These are phyloP conservation scores for Dichetophora obliterata DNA, from an alignment of 2,888 invertebrate species.

Conservation along the genomic window DNA sequence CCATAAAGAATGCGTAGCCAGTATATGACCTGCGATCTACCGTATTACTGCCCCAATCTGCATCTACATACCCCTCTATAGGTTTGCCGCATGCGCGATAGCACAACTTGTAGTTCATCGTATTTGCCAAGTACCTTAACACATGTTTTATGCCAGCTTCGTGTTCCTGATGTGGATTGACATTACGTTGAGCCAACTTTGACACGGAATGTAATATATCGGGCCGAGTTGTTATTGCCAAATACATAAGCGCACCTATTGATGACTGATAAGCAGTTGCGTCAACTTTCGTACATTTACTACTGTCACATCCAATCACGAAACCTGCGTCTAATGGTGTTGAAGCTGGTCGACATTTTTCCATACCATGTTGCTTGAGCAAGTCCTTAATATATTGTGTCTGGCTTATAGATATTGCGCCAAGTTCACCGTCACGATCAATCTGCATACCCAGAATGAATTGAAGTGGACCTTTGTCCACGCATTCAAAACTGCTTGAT, in stretches of 20 bases:
- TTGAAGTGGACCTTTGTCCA: slow-evolving; percentile 38
- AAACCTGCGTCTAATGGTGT: too few species aligned
- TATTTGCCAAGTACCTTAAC: not conserved
- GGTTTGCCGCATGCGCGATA: slow-evolving; percentile 25
- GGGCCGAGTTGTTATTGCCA: slow-evolving; percentile 33
- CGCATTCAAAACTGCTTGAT: slow-evolving; percentile 34
- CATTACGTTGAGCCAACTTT: slow-evolving; percentile 37
- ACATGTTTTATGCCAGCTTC: slow-evolving; percentile 4
- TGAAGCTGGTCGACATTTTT: too few species aligned
- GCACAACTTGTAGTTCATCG: slow-evolving; percentile 10
- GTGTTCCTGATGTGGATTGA: too few species aligned
- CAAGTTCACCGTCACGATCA: slow-evolving; percentile 37
- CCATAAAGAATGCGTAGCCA: slow-evolving; percentile 26
- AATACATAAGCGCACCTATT: slow-evolving; percentile 35
- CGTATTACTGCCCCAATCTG: slow-evolving; percentile 37
- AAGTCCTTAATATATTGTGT: slow-evolving; percentile 29
- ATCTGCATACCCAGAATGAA: slow-evolving; percentile 44
- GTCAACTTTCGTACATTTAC: slow-evolving; percentile 6
- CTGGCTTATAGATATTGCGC: slow-evolving; percentile 28
- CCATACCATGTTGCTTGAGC: slow-evolving; percentile 24
- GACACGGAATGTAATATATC: slow-evolving; percentile 36
- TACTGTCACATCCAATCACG: too few species aligned
- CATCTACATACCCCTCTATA: slow-evolving; percentile 36
- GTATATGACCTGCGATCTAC: slow-evolving; percentile 39
- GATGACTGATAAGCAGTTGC: slow-evolving; percentile 27